phyloP scores from a whole-genome alignment of 2,113 vertebrate species.

The Terrapene triunguis region DNA sequence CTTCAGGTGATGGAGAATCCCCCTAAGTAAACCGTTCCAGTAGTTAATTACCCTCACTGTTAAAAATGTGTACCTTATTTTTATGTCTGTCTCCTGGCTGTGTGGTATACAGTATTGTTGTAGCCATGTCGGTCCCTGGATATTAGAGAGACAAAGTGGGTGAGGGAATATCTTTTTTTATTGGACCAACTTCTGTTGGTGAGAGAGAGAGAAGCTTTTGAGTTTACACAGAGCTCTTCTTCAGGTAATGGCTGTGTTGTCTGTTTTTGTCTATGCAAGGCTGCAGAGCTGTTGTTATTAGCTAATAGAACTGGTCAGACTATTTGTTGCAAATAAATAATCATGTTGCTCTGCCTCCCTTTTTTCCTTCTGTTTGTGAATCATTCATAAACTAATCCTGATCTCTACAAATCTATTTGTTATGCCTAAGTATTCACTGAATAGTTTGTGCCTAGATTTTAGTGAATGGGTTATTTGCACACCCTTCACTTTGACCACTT shows the following conservation, averaged over 20 bases:
- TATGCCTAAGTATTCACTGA: not conserved
- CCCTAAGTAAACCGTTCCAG: not conserved
- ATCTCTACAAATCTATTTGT: not conserved
- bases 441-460: not conserved
- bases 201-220: not conserved
- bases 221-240: not conserved
- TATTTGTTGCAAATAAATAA: not conserved
- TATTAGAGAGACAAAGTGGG: not conserved
- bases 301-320: not conserved
- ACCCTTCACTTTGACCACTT: not conserved
- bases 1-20: not conserved
- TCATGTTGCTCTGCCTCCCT: not conserved
- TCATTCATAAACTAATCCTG: not conserved
- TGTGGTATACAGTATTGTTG: not conserved
- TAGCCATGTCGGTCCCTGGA: not conserved
- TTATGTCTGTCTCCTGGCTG: not conserved
- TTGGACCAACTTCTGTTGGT: not conserved
- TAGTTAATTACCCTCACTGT: not conserved
- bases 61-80: rapidly evolving
- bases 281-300: not conserved
- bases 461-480: not conserved
- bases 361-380: not conserved
- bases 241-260: not conserved
- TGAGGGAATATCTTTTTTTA: not conserved
- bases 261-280: not conserved